Evolutionary conservation across 2,888 invertebrate species (phyloP).

Genomic region (Autographa gamma): DNA sequence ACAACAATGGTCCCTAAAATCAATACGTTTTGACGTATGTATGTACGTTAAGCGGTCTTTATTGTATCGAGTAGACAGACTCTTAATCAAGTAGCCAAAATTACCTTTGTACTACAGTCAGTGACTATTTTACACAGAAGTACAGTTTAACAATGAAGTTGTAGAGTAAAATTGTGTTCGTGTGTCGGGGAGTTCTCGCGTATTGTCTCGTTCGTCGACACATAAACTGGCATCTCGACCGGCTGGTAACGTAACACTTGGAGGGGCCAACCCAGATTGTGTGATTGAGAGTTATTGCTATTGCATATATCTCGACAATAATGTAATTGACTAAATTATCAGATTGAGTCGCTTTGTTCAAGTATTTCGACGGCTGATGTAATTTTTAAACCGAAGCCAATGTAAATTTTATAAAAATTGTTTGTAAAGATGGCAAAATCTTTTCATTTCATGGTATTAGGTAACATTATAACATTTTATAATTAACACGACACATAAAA

Average conservation of each 20-base stretch:
- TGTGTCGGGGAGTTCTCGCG: background rate
- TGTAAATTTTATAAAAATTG: background rate
- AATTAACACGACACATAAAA: too few relatives aligned
- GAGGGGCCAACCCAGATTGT: background rate
- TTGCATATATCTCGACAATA: slow-evolving; percentile 2
- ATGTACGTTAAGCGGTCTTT: background rate
- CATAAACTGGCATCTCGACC: background rate
- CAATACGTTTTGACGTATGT: background rate
- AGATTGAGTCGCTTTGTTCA: background rate
- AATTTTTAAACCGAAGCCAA: background rate
- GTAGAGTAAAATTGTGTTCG: background rate
- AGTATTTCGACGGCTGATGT: background rate
- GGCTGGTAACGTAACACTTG: background rate
- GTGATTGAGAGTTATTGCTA: slow-evolving; percentile 5
- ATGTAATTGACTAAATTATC: background rate
- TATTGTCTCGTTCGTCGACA: background rate
- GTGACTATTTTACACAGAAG: background rate
- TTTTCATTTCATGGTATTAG: too few relatives aligned
- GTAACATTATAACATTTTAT: too few relatives aligned
- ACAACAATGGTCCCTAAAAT: background rate
- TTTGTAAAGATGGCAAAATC: too few relatives aligned
- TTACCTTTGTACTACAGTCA: too few relatives aligned
- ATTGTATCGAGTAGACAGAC: background rate
- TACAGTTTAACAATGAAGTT: too few relatives aligned
- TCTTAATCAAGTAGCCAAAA: background rate